Evolutionary conservation across 1,140 invertebrate species (phyloP).

Genomic region (Psix sp.): DNA sequence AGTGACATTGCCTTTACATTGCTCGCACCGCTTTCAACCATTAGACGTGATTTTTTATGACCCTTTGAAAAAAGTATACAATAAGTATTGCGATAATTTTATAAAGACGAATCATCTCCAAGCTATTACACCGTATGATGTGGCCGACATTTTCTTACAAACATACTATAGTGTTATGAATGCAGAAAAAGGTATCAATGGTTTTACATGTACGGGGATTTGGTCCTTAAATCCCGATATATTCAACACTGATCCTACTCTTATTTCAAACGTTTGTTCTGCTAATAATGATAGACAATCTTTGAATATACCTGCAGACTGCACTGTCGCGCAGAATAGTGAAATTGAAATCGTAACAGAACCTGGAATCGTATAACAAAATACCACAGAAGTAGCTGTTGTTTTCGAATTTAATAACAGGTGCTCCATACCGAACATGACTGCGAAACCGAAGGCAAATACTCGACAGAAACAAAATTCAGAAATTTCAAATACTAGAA

Average conservation of each 20-base stretch:
- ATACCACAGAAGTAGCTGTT: no score
- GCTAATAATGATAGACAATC: no score
- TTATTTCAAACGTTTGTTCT: no score
- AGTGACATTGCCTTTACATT: constrained; percentile 64
- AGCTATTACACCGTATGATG: constrained; percentile 24
- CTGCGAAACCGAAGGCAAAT: no score
- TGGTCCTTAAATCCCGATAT: constrained; percentile 67
- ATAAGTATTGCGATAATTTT: constrained; percentile 64
- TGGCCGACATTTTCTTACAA: constrained; percentile 13
- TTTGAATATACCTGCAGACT: no score
- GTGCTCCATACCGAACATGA: no score
- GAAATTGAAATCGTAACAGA: no score
- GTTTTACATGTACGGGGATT: constrained; percentile 67
- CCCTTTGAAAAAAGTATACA: constrained; percentile 62
- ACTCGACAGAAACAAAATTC: no score
- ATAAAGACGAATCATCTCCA: constrained; percentile 47
- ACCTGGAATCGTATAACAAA: no score
- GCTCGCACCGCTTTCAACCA: constrained; percentile 61
- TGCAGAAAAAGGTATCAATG: constrained; percentile 67
- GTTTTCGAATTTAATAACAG: no score
- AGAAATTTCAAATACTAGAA: no score
- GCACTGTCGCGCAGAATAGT: no score
- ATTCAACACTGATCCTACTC: constrained; percentile 42
- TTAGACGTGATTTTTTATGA: constrained; percentile 66
- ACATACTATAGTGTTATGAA: constrained; percentile 67